phyloP scores from a whole-genome alignment of 2,113 vertebrate genomes.

The Antechinus stuartii region DNA sequence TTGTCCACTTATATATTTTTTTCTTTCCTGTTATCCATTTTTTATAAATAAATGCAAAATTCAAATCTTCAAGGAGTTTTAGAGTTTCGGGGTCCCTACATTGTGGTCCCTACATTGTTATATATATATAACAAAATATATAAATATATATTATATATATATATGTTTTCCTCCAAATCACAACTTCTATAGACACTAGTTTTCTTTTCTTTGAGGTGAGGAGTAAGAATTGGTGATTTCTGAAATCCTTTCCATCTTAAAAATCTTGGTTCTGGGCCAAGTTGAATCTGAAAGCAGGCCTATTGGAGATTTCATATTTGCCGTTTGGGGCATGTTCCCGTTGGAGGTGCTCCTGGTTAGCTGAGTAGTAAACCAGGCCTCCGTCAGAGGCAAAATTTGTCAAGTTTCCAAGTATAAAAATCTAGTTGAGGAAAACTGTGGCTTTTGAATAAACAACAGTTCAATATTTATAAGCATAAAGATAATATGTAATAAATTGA shows the following conservation, averaged over 20 bases:
- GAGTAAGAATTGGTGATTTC: neutral
- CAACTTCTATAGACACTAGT: neutral
- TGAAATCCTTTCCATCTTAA: neutral
- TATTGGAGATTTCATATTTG: constrained; percentile 14
- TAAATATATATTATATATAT: no score
- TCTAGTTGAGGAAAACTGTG: neutral
- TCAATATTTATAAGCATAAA: neutral
- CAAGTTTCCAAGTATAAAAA: constrained; percentile 22
- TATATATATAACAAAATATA: no score
- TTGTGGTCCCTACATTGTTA: no score
- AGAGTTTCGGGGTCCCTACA: no score
- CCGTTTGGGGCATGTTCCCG: neutral
- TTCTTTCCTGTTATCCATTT: constrained; percentile 42
- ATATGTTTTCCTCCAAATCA: no score
- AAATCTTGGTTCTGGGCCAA: constrained; percentile 12
- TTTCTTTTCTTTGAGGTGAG: constrained; percentile 29
- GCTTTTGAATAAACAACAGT: neutral
- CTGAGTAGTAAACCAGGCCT: neutral
- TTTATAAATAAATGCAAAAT: neutral
- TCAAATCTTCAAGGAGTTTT: no score
- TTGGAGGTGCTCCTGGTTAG: constrained; percentile 17
- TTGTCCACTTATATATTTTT: constrained; percentile 65
- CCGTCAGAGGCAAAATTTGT: neutral
- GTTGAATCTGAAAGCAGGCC: neutral
- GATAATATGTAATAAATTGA: neutral